These are phyloP conservation scores for Dromius quadrimaculatus DNA, from an alignment of 2,888 invertebrate genomes.

Conservation along the genomic window DNA sequence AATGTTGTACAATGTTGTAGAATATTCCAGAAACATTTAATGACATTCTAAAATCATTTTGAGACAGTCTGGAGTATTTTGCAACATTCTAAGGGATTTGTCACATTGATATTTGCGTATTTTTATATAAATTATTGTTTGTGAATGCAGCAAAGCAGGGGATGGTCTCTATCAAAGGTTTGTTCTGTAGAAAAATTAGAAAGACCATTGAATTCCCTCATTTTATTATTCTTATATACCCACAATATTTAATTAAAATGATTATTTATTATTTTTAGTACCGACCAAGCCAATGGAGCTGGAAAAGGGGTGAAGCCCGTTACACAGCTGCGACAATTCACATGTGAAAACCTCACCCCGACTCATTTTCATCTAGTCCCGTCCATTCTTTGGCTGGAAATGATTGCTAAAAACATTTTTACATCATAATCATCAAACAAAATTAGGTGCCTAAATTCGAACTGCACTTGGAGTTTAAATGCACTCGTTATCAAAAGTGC, in stretches of 20 bases:
- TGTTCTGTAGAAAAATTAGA: neutral
- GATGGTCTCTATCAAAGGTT: conserved; percentile 26
- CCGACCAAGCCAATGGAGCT: conserved; percentile 94
- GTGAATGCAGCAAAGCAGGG: conserved; percentile 28
- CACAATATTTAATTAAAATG: neutral
- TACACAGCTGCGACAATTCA: conserved; percentile 96
- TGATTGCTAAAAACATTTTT: conserved; percentile 15
- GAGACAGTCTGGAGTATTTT: too few species aligned
- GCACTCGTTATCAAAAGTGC: conserved; percentile 37
- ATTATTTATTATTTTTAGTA: conserved; percentile 72
- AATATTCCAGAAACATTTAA: too few species aligned
- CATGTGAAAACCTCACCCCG: conserved; percentile 73
- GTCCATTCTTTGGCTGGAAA: conserved; percentile 38
- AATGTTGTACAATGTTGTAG: too few species aligned
- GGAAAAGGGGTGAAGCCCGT: conserved; percentile 91
- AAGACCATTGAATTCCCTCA: too few species aligned
- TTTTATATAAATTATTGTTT: conserved; percentile 33
- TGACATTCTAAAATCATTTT: too few species aligned
- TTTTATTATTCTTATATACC: neutral
- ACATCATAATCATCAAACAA: conserved; percentile 29
- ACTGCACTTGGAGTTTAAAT: conserved; percentile 31
- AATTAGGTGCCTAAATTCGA: conserved; percentile 37
- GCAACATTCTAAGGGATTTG: neutral
- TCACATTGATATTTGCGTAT: neutral
- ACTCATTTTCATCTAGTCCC: conserved; percentile 46